Base-by-base conservation (phyloP, 2,113 vertebrate species). In the Mormyrus lacerda region DNA sequence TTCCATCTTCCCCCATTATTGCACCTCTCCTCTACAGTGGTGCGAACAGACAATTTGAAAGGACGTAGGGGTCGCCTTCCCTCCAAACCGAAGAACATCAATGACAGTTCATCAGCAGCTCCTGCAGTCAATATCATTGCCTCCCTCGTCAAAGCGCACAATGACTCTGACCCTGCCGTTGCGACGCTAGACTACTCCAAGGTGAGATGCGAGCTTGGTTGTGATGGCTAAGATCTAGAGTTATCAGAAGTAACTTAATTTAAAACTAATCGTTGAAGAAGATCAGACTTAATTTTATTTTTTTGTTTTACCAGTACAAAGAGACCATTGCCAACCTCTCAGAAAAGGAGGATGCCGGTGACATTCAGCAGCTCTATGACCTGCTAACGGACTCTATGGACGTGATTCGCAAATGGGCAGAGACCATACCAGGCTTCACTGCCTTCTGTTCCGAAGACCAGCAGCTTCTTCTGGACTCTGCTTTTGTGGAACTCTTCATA, bases 401-500 rank as follows among this genome's bases (percentile, higher is more conserved):
- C 0, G 96, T 97, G 31, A 97, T 98, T 91, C 96, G 95, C 90
- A 96, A 95, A 89, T 99, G 98, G 98, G 97, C 97, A 0, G 96
- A 97, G 93, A 96, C 97, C 90, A 96, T 99, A 92, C 97, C 97
- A 0, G 97, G 97, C 3, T 99, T 98, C 48, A 61, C 90, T 0
- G 97, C 97, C 87, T 97, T 98, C 91, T 96, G 96, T 79, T 91
- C 93, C 0, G 96, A 97, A 3, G 98, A 99, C 93, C 97, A 97
- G 94, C 97, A 98, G 91, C 95, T 99, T 55, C 95, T 99, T 39
- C 94, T 98, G 42, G 97, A 99, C 65, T 98, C 97, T 0, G 96
- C 97, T 69, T 98, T 99, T 92, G 94, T 99, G n/a, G 98, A 98
- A 92, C 97, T 98, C 90, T 98, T 98, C 89, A 97, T 98, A 91